Evolutionary conservation across 92 coral and sea anemone genomes (phyloP), one percentile per base, ranked within the genome.

Genomic region (Parazoanthus atlanticus): DNA sequence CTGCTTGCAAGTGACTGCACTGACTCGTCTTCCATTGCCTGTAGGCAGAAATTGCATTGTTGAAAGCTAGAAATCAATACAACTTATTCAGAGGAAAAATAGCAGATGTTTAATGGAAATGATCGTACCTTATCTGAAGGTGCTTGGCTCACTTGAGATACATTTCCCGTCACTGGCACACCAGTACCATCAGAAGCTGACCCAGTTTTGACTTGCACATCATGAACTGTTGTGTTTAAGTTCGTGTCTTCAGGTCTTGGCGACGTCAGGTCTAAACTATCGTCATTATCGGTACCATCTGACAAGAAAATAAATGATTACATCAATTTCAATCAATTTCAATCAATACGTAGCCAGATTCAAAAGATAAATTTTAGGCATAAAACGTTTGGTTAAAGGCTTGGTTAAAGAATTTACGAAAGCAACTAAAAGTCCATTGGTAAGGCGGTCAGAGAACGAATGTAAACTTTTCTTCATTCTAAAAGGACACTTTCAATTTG

Each of bases 1-100:
- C 47, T 61, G 74, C 74, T 61, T 56, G 43, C 15, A 81, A 32
- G 9, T 58, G 85, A 81, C 85, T 8, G 32, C 65, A 78, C 25
- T 29, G 82, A 78, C 61, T 78, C 65, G 65, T 61, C 47, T 31
- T 81, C 74, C 85, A 54, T 58, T 21, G 6, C 46, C 85, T 81
- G 73, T 81, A 25, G 38, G 38, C 17, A 79, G 36, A 52, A 30
- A 30, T 32, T 6, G 36, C 34, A 70, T 7, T 28, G 33, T 70
- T 70, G 32, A n/a, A 17, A 32, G 34, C 40, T 74, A 6, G 10
- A 31, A 3, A 32, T 32, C 36, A 32, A 16, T 52, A 52, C 21
- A 52, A 15, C 2, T 52, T 13, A 2, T 16, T 52, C 58, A 23
- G 65, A 56, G 10, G 25, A 21, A 70, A 25, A 26, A 26, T 26